Evolutionary conservation across 2,113 vertebrate species (phyloP), one percentile per base, ranked within the genome.

Genomic region (Caretta caretta): DNA sequence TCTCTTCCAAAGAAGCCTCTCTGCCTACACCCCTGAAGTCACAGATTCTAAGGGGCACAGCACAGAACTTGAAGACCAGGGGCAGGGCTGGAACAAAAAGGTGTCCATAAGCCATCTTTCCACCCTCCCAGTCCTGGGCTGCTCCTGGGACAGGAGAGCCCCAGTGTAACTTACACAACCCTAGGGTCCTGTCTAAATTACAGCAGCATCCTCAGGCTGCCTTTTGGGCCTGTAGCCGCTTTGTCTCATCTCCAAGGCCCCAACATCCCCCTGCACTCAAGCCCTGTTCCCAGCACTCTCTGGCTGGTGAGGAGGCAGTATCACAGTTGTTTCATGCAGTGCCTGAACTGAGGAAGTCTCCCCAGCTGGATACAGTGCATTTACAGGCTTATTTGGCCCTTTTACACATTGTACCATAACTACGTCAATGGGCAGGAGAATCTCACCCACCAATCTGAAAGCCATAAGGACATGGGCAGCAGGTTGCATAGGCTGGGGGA

Each of bases 121-220:
- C 65, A 72, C n/a, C 16, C 1, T 35, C 19, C 4, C 0, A 1
- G 29, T 20, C 38, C 35, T 84, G 24, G 84, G 19, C 51, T 46
- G 0, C 27, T 76, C 54, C 9, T 5, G 13, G 50, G n/a, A 19
- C 35, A 22, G 14, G 35, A 72, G 65, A 72, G 65, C 65, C 65
- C 9, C 35, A 72, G 8, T 10, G 4, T 20, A 72, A 1, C 2
- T 35, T 11, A 4, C 10, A 11, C 22, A 22, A 19, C 20, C 20
- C 11, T 0, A 14, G 9, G 3, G 14, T 6, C 3, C 25, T 1
- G 1, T 72, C 65, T 22, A 38, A 38, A 38, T 72, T 72, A 38
- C n/a, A 72, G n/a, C 19, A 38, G 31, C 65, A 10, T 72, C n/a
- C 65, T 20, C n/a, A 35, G 35, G n/a, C 65, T 38, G 16, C 16